phyloP scores from a whole-genome alignment of 2,797 vertebrate species.

The Yasuhikotakia modesta region DNA sequence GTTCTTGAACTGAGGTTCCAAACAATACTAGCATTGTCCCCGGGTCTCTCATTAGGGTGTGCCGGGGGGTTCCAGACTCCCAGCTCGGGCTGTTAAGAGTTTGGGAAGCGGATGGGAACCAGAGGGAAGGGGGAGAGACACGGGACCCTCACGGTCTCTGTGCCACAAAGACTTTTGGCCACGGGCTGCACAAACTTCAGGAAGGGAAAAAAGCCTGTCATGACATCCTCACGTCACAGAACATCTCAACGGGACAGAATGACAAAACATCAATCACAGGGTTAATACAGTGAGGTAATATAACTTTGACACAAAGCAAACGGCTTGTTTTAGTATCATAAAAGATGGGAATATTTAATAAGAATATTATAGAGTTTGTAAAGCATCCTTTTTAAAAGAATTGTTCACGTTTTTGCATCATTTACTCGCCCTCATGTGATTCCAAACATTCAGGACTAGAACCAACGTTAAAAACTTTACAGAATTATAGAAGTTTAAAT shows the following conservation, averaged over 20 bases:
- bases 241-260: slow-evolving; percentile 40
- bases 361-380: background rate
- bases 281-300: too few species aligned
- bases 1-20: slow-evolving; percentile 74
- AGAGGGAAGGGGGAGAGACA: slow-evolving; percentile 61
- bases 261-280: slow-evolving; percentile 4
- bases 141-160: slow-evolving; percentile 69
- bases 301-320: too few species aligned
- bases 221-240: slow-evolving; percentile 77
- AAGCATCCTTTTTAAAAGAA: background rate
- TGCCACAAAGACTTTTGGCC: slow-evolving; percentile 73
- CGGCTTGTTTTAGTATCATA: background rate
- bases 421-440: too few species aligned
- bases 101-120: slow-evolving; percentile 79
- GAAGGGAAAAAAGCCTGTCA: slow-evolving; percentile 73
- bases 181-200: slow-evolving; percentile 69
- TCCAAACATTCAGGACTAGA: too few species aligned
- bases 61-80: slow-evolving; percentile 32
- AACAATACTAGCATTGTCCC: slow-evolving; percentile 81
- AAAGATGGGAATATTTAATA: background rate
- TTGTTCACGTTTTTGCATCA: too few species aligned
- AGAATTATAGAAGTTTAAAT: too few species aligned
- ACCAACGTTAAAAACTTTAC: too few species aligned
- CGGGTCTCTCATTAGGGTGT: slow-evolving; percentile 73
- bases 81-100: slow-evolving; percentile 39